phyloP scores from a whole-genome alignment of 2,113 vertebrate species.

The Meriones unguiculatus region DNA sequence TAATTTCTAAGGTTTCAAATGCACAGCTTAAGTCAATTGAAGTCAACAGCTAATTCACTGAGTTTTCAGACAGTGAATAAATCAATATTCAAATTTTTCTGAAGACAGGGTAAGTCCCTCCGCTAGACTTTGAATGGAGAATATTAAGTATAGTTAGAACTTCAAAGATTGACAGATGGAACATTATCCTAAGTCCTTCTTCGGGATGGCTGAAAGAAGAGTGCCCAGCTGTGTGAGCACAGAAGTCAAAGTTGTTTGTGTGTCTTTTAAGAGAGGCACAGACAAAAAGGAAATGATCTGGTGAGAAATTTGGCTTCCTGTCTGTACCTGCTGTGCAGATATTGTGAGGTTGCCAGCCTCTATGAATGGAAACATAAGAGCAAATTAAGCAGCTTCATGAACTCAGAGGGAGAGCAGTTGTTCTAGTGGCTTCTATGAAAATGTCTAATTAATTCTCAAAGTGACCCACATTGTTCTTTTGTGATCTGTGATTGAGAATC shows the following conservation, averaged over 20 bases:
- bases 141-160: slow-evolving; percentile 77
- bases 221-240: slow-evolving; percentile 85
- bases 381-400: slow-evolving; percentile 89
- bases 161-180: slow-evolving; percentile 81
- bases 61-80: not conserved
- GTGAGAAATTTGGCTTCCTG: slow-evolving; percentile 85
- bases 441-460: slow-evolving; percentile 89
- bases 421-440: slow-evolving; percentile 87
- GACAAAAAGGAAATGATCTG: slow-evolving; percentile 87
- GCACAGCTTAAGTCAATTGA: not conserved
- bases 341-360: slow-evolving; percentile 86
- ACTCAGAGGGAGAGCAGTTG: slow-evolving; percentile 88
- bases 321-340: slow-evolving; percentile 84
- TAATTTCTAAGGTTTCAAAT: not conserved
- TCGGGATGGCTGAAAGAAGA: slow-evolving; percentile 79
- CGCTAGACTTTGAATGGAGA: slow-evolving; percentile 67
- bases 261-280: slow-evolving; percentile 84
- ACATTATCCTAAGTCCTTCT: slow-evolving; percentile 79
- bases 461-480: slow-evolving; percentile 88
- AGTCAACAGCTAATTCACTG: not conserved
- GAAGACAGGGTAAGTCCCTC: slow-evolving; percentile 36
- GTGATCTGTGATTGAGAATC: slow-evolving; percentile 86
- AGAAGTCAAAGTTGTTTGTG: slow-evolving; percentile 83
- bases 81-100: not conserved
- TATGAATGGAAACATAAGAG: slow-evolving; percentile 87